Conservation (phyloP, 2,888 invertebrate genomes). For the Anagyrus pseudococci region DNA sequence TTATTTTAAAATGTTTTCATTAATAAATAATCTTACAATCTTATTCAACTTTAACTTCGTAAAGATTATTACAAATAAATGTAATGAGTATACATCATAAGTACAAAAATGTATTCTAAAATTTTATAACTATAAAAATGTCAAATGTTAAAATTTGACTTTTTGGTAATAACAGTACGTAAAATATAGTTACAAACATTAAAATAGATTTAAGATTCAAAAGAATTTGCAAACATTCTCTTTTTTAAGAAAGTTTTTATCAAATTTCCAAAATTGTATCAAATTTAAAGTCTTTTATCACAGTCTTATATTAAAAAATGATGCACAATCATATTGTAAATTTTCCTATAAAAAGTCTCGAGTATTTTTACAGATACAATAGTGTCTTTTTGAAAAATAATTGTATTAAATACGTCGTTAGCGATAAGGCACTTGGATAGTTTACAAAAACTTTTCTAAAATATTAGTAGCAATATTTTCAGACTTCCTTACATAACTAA, state of each 20-base stretch:
- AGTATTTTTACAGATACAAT: slow-evolving; percentile 17
- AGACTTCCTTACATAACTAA: not conserved
- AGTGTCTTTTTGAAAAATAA: not conserved
- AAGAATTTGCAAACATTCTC: not conserved
- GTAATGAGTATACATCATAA: too few relatives aligned
- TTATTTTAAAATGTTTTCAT: too few relatives aligned
- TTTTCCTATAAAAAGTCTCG: not conserved
- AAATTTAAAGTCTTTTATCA: slow-evolving; percentile 19
- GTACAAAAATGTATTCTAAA: too few relatives aligned
- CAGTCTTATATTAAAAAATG: slow-evolving; percentile 12
- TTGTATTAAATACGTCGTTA: not conserved
- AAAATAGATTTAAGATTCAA: too few relatives aligned
- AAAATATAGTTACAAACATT: too few relatives aligned
- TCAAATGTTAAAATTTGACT: too few relatives aligned
- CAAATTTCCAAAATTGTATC: not conserved
- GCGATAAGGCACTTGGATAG: slow-evolving; percentile 14
- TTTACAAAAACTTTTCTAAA: slow-evolving; percentile 8
- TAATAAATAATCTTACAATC: too few relatives aligned
- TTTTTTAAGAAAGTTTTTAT: not conserved
- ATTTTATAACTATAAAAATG: too few relatives aligned
- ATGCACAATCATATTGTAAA: slow-evolving; percentile 2
- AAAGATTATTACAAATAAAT: too few relatives aligned
- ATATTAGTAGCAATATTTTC: slow-evolving; percentile 1
- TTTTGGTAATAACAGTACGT: too few relatives aligned
- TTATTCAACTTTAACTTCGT: too few relatives aligned